A percentile compares a stretch with the other conserved stretches of the same genome.
Conservation (phyloP, 1,140 invertebrate genomes). For the Pseudomyrmex gracilis region DNA sequence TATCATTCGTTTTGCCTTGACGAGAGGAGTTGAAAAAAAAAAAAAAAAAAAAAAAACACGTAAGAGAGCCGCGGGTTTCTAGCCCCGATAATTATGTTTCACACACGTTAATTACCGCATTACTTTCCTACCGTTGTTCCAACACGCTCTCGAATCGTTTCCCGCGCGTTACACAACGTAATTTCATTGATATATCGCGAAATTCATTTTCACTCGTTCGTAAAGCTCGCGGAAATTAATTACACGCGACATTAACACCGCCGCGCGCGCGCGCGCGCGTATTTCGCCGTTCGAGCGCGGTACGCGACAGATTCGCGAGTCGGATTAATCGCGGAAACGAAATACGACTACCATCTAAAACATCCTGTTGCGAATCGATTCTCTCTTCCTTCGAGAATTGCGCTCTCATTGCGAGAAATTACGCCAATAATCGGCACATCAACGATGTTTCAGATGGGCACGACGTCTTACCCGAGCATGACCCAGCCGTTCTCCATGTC, state of each 20-base stretch:
- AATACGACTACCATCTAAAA: too few species aligned
- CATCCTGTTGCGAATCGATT: background rate
- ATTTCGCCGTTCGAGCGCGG: background rate
- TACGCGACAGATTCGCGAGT: background rate
- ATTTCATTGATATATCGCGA: conserved; percentile 52
- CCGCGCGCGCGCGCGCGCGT: background rate
- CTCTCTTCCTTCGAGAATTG: background rate
- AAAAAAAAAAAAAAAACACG: too few species aligned
- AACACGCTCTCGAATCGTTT: conserved; percentile 27
- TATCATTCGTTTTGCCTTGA: background rate
- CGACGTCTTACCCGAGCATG: conserved; percentile 95
- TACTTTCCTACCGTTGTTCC: conserved; percentile 50
- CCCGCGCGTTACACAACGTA: conserved; percentile 20
- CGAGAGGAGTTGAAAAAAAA: conserved; percentile 31
- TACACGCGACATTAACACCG: conserved; percentile 49
- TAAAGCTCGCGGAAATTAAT: conserved; percentile 37
- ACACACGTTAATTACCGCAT: conserved; percentile 57
- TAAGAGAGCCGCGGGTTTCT: background rate
- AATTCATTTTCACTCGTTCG: conserved; percentile 47
- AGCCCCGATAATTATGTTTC: conserved; percentile 54
- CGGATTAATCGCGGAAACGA: background rate
- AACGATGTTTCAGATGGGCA: conserved; percentile 91
- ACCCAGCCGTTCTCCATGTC: conserved; percentile 97
- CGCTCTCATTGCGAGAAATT: background rate
- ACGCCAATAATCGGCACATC: background rate